These are phyloP conservation scores for Cryptotis parvus DNA, from an alignment of 2,113 vertebrate genomes.

Conservation along the genomic window DNA sequence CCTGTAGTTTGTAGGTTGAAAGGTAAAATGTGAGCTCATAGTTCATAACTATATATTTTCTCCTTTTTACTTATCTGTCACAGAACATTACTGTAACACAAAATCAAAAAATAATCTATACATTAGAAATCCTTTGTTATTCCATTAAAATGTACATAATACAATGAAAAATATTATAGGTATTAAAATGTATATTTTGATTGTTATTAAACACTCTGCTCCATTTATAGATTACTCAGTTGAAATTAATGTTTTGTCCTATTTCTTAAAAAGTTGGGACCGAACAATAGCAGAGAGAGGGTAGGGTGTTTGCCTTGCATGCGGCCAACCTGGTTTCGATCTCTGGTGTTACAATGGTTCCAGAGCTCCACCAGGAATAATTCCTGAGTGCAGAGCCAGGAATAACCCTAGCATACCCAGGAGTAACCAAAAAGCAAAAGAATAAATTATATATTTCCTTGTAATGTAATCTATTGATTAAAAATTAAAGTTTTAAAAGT, in stretches of 20 bases:
- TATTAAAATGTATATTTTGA: too few relatives aligned
- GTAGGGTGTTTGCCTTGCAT: too few relatives aligned
- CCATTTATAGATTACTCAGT: neutral
- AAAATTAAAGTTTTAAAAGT: neutral
- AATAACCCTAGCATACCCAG: too few relatives aligned
- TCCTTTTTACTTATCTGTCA: neutral
- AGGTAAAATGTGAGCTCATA: neutral
- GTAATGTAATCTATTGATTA: neutral
- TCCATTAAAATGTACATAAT: slow-evolving; percentile 17
- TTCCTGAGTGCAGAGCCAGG: too few relatives aligned
- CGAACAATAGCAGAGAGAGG: too few relatives aligned
- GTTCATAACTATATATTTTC: neutral
- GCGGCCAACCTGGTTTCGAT: too few relatives aligned
- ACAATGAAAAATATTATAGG: too few relatives aligned
- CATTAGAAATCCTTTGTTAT: neutral
- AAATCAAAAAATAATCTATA: neutral
- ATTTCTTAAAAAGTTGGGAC: neutral
- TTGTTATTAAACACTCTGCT: neutral
- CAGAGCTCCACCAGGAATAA: too few relatives aligned
- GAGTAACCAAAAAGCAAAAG: too few relatives aligned
- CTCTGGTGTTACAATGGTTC: too few relatives aligned
- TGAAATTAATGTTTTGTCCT: neutral
- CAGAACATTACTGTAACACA: neutral
- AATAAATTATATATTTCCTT: neutral
- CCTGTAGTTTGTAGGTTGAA: neutral